Percentiles rank a stretch among this genome's conserved stretches.
Evolutionary conservation across 2,888 invertebrate genomes (phyloP).

Genomic region (Andrena trimmerana): DNA sequence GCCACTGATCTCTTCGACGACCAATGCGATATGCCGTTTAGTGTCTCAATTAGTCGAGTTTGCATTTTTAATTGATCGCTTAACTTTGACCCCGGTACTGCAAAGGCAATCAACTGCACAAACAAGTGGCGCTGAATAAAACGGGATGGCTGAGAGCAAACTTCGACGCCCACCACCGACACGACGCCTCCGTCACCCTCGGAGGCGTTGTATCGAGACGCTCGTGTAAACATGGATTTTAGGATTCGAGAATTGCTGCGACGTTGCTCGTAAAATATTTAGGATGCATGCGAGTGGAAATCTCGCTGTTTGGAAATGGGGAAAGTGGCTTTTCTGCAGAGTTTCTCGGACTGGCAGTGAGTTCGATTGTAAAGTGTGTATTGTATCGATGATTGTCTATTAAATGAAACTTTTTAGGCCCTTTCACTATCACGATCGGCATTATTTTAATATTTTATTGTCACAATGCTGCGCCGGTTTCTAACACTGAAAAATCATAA

Average conservation of each 20-base stretch:
- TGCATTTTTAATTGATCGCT: conserved; percentile 74
- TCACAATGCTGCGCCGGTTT: too few species aligned
- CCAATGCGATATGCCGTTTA: conserved; percentile 66
- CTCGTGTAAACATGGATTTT: conserved; percentile 32
- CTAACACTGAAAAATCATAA: too few species aligned
- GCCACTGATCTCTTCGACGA: conserved; percentile 26
- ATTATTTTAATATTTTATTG: too few species aligned
- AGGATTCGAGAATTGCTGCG: background rate
- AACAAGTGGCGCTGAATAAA: conserved; percentile 66
- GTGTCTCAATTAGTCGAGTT: conserved; percentile 69
- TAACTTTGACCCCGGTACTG: conserved; percentile 52
- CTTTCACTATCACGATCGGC: too few species aligned
- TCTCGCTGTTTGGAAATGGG: background rate
- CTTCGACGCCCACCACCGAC: conserved; percentile 31
- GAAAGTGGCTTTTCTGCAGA: too few species aligned
- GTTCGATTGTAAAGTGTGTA: too few species aligned
- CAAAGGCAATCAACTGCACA: conserved; percentile 70
- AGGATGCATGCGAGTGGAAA: background rate
- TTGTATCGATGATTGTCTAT: too few species aligned
- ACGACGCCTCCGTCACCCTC: background rate
- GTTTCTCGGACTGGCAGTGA: too few species aligned
- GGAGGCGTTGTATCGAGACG: conserved; percentile 20
- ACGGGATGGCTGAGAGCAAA: conserved; percentile 47
- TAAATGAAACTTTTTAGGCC: too few species aligned
- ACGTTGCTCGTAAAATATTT: conserved; percentile 30